Conservation (phyloP, 2,113 vertebrate species). For the Nothoprocta perdicaria region DNA sequence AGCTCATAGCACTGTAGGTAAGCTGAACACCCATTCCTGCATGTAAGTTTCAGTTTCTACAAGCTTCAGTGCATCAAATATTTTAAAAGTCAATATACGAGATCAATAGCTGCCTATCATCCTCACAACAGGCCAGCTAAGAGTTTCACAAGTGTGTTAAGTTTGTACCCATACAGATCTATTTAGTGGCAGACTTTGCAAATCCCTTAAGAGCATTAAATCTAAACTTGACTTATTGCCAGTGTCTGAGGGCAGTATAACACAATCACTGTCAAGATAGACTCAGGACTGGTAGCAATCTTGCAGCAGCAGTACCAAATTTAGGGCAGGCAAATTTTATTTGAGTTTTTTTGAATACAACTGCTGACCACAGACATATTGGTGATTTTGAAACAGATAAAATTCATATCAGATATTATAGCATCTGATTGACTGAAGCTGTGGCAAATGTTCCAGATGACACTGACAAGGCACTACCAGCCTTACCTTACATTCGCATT, state of each 20-base stretch:
- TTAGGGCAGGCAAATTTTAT: neutral
- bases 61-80: neutral
- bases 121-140: neutral
- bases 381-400: neutral
- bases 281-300: neutral
- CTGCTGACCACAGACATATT: rapidly evolving
- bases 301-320: neutral
- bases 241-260: rapidly evolving
- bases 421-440: neutral
- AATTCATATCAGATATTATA: rapidly evolving
- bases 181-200: neutral
- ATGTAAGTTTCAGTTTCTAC: neutral
- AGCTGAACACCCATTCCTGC: neutral
- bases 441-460: neutral
- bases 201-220: neutral
- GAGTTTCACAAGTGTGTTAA: neutral
- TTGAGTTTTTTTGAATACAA: neutral
- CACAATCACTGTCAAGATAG: rapidly evolving
- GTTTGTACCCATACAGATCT: neutral
- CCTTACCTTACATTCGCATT: neutral
- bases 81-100: neutral
- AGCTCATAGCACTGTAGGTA: neutral
- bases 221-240: neutral
- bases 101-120: neutral
- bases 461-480: neutral